phyloP scores from a whole-genome alignment of 2,113 vertebrate genomes.

The Xenus cinereus region DNA sequence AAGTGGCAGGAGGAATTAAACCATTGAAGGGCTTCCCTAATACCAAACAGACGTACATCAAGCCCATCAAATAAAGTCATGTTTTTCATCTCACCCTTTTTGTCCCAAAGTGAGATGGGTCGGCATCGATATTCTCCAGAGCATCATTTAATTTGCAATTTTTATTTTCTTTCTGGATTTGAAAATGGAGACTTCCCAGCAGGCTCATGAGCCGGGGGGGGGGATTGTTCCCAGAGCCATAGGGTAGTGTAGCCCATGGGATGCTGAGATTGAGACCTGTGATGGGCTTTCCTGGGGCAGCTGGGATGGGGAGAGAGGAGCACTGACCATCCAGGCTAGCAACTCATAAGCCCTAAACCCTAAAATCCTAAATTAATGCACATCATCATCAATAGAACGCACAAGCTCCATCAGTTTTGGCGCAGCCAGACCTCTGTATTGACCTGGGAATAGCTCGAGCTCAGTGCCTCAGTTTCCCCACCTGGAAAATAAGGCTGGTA shows the following conservation, averaged over 20 bases:
- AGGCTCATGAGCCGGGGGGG: background rate
- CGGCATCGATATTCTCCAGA: background rate
- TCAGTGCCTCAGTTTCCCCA: background rate
- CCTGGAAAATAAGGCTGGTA: background rate
- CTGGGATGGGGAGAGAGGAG: background rate
- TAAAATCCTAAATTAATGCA: background rate
- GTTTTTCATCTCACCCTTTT: background rate
- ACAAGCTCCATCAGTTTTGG: background rate
- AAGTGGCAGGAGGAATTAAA: background rate
- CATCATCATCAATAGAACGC: background rate
- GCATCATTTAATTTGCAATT: background rate
- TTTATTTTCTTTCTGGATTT: background rate
- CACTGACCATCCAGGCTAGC: background rate
- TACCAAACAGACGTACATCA: fast-evolving
- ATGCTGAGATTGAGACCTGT: background rate
- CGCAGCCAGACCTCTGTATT: background rate
- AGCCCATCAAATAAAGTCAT: background rate
- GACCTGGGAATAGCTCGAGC: fast-evolving
- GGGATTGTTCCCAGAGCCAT: background rate
- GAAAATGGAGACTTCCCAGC: background rate
- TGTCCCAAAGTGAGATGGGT: too few relatives aligned
- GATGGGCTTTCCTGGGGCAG: background rate
- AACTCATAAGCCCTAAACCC: background rate
- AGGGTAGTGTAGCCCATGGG: fast-evolving
- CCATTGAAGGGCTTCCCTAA: background rate